A percentile compares a stretch with the other conserved stretches of the same genome.
phyloP scores from a whole-genome alignment of 2,888 invertebrate genomes.

The Lycia hirtaria region DNA sequence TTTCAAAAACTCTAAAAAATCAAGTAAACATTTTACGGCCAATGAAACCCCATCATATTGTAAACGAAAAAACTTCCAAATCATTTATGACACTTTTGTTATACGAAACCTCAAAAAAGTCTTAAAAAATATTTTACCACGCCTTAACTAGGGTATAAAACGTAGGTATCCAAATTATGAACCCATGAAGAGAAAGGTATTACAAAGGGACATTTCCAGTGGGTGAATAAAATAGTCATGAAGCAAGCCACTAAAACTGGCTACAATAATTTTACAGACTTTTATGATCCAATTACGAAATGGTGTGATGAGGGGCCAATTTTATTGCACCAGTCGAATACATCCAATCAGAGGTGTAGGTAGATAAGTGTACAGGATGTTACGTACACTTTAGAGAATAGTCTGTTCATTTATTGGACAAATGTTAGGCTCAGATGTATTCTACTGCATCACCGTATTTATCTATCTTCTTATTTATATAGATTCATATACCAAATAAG shows the following conservation, averaged over 20 bases:
- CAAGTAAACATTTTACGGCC: conserved; percentile 33
- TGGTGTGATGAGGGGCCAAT: conserved; percentile 60
- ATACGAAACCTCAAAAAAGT: conserved; percentile 32
- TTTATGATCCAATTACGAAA: conserved; percentile 66
- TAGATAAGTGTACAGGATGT: conserved; percentile 11
- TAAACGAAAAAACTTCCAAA: conserved; percentile 24
- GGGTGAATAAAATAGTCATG: conserved; percentile 57
- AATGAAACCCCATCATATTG: conserved; percentile 34
- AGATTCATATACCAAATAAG: too few species aligned
- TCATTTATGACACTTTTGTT: conserved; percentile 37
- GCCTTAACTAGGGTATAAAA: conserved; percentile 44
- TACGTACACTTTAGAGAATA: too few species aligned
- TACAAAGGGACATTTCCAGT: conserved; percentile 48
- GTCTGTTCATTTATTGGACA: too few species aligned
- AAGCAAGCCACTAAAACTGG: conserved; percentile 53
- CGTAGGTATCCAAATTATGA: conserved; percentile 42
- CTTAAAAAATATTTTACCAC: conserved; percentile 25
- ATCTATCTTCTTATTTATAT: too few species aligned
- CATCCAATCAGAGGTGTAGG: conserved; percentile 44
- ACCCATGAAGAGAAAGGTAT: conserved; percentile 42
- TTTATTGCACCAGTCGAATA: conserved; percentile 60
- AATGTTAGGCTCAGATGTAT: too few species aligned
- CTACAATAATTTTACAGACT: conserved; percentile 59
- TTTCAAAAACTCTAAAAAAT: conserved; percentile 20
- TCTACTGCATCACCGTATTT: too few species aligned